These are phyloP conservation scores for Prunella himalayana DNA, from an alignment of 2,113 vertebrate species.

Conservation along the genomic window DNA sequence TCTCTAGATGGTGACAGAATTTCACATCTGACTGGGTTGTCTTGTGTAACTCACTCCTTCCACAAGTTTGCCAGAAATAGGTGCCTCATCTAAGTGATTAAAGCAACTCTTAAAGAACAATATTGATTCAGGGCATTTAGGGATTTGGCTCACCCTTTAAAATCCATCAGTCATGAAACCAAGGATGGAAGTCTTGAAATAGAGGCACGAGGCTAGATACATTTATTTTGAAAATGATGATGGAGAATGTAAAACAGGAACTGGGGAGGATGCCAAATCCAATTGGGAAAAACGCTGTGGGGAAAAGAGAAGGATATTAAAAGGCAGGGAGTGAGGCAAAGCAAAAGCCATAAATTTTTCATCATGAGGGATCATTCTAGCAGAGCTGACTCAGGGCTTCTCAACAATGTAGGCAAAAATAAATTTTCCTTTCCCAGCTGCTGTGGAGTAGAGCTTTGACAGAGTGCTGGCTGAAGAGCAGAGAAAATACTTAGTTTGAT, in stretches of 20 bases:
- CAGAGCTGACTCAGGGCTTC: constrained; percentile 45
- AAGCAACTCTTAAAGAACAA: background rate
- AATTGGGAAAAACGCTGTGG: background rate
- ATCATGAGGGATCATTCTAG: constrained; percentile 24
- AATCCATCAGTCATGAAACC: background rate
- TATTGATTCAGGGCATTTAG: background rate
- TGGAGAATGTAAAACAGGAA: background rate
- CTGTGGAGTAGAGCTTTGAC: background rate
- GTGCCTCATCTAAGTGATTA: background rate
- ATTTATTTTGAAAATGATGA: constrained; percentile 3
- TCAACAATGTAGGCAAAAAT: constrained; percentile 13
- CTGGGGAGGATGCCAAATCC: constrained; percentile 8
- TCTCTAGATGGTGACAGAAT: background rate
- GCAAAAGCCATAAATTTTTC: constrained; percentile 22
- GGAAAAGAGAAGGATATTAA: background rate
- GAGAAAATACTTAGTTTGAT: background rate
- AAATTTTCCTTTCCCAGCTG: constrained; percentile 17
- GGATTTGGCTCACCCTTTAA: constrained; percentile 1
- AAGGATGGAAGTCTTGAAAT: background rate
- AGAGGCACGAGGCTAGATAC: background rate
- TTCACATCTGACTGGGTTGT: background rate
- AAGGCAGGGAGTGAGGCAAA: background rate
- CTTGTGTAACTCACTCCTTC: background rate
- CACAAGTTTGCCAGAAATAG: background rate
- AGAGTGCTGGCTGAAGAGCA: background rate